Percentiles rank a stretch among this genome's conserved stretches.
Evolutionary conservation across 2,113 vertebrate genomes (phyloP).

Genomic region (Mellivora capensis): DNA sequence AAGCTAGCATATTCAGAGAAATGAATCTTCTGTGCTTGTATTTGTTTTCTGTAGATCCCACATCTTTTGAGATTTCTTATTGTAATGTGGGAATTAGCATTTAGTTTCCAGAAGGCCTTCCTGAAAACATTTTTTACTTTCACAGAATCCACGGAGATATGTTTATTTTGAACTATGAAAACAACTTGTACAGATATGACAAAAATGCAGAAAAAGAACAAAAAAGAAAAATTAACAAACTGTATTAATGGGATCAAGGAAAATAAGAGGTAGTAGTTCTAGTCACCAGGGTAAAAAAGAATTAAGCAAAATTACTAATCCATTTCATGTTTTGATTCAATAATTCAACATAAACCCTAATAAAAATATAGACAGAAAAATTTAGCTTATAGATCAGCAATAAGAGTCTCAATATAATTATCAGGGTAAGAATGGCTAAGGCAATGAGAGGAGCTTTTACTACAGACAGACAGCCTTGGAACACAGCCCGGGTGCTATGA

Average conservation of each 20-base stretch:
- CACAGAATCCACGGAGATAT: not conserved
- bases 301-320: not conserved
- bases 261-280: not conserved
- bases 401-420: not conserved
- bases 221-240: not conserved
- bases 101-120: not conserved
- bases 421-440: not conserved
- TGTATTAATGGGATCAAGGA: not conserved
- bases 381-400: not conserved
- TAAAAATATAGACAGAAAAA: not conserved
- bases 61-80: not conserved
- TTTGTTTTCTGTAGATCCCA: not conserved
- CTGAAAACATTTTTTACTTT: not conserved
- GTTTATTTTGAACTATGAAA: slow-evolving; percentile 7
- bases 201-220: not conserved
- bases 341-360: not conserved
- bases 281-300: not conserved
- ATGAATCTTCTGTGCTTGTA: not conserved
- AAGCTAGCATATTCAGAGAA: not conserved
- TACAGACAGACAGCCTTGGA: not conserved
- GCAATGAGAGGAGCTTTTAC: not conserved
- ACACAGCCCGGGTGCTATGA: not conserved
- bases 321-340: not conserved
- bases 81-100: not conserved
- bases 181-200: not conserved